Conservation (phyloP, 2,888 invertebrate species). For the Seira sanloemensis region DNA sequence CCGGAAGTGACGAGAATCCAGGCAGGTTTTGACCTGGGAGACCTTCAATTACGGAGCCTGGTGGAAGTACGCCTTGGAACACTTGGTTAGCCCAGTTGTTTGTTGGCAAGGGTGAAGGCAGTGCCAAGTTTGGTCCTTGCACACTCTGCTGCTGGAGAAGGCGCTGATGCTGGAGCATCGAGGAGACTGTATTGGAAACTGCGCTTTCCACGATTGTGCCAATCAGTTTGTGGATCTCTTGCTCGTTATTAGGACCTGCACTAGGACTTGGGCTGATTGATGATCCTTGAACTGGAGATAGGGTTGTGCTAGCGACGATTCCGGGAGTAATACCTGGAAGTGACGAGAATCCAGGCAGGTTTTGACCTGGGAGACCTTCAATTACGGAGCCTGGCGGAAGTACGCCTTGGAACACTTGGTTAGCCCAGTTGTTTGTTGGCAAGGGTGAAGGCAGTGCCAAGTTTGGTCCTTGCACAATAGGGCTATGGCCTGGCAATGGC, state of each 20-base stretch:
- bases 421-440: conserved; percentile 14
- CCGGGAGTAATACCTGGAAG: neutral
- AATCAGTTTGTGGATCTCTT: conserved; percentile 68
- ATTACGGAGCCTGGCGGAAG: conserved; percentile 65
- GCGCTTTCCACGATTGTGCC: conserved; percentile 68
- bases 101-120: neutral
- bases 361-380: conserved; percentile 50
- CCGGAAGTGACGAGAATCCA: neutral
- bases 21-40: conserved; percentile 23
- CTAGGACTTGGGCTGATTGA: conserved; percentile 31
- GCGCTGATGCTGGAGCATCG: conserved; percentile 55
- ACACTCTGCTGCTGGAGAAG: conserved; percentile 27
- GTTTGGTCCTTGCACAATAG: conserved; percentile 25
- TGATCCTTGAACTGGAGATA: conserved; percentile 18
- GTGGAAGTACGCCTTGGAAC: conserved; percentile 57
- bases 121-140: conserved; percentile 26
- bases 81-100: conserved; percentile 9
- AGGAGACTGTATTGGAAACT: conserved; percentile 37
- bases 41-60: conserved; percentile 65
- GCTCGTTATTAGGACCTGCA: neutral
- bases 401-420: conserved; percentile 36
- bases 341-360: conserved; percentile 8
- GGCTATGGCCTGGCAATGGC: neutral
- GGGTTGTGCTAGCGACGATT: conserved; percentile 36
- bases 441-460: neutral